phyloP scores from a whole-genome alignment of 2,113 vertebrate genomes.

The Microcebus tavaratra region DNA sequence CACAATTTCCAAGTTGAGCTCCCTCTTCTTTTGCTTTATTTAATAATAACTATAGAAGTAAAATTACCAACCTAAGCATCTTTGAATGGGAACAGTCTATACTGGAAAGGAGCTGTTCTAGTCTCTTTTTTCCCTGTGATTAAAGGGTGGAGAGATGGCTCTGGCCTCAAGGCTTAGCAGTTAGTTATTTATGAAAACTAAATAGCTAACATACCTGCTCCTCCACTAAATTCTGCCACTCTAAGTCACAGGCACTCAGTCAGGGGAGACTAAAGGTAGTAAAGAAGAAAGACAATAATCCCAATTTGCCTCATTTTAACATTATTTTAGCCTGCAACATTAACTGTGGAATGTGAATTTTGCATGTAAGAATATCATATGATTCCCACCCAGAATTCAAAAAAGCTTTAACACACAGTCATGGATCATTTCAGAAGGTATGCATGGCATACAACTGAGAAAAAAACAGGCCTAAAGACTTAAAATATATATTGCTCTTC shows the following conservation, averaged over 20 bases:
- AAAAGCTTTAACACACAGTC: background rate
- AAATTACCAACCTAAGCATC: background rate
- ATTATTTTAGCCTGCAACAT: slow-evolving; percentile 33
- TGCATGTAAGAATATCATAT: background rate
- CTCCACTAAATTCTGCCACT: slow-evolving; percentile 20
- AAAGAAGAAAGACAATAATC: slow-evolving; percentile 39
- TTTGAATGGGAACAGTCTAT: background rate
- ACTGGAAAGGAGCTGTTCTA: background rate
- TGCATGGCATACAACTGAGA: background rate
- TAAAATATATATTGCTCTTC: background rate
- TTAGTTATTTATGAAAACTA: slow-evolving; percentile 49
- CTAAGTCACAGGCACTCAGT: background rate
- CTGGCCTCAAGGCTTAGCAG: background rate
- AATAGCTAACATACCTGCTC: slow-evolving; percentile 39
- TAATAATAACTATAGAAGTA: background rate
- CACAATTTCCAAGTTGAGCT: background rate
- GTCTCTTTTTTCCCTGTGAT: background rate
- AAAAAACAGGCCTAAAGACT: background rate
- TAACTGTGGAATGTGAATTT: slow-evolving; percentile 5
- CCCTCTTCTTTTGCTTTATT: background rate
- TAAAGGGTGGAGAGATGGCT: background rate
- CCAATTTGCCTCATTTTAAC: slow-evolving; percentile 2
- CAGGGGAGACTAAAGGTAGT: background rate
- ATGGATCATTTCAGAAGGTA: background rate
- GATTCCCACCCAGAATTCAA: slow-evolving; percentile 39